Evolutionary conservation across 2,113 vertebrate species (phyloP).

Genomic region (Stigmatopora argus): DNA sequence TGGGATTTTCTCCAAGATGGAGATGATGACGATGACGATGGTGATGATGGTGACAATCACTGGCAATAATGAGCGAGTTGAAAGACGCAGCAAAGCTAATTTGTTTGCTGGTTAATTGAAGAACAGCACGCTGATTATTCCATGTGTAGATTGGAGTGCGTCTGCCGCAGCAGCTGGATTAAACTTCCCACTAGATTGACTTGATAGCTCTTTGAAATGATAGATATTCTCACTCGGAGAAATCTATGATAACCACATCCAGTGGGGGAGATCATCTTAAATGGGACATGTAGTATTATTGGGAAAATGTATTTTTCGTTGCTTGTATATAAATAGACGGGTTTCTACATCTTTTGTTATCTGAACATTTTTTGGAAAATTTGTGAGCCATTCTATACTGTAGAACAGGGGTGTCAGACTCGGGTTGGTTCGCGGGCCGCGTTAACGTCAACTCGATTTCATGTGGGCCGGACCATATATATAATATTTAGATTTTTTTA

Average conservation of each 20-base stretch:
- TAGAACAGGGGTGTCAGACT: too few relatives aligned
- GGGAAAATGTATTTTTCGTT: not conserved
- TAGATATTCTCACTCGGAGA: slow-evolving; percentile 8
- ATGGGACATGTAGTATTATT: slow-evolving; percentile 4
- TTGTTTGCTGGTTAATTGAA: slow-evolving; percentile 41
- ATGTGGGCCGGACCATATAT: too few relatives aligned
- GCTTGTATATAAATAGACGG: not conserved
- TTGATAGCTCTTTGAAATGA: slow-evolving; percentile 28
- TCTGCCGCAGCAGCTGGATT: slow-evolving; percentile 30
- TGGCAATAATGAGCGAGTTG: slow-evolving; percentile 29
- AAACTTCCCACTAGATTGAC: slow-evolving; percentile 14
- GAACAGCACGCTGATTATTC: slow-evolving; percentile 23
- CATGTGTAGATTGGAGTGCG: slow-evolving; percentile 24
- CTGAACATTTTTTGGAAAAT: too few relatives aligned
- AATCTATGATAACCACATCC: slow-evolving; percentile 11
- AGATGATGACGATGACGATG: not conserved
- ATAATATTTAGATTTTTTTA: too few relatives aligned
- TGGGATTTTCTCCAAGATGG: not conserved
- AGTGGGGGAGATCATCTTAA: slow-evolving; percentile 6
- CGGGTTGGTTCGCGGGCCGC: too few relatives aligned
- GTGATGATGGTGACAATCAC: slow-evolving; percentile 18
- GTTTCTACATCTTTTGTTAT: not conserved
- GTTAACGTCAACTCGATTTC: too few relatives aligned
- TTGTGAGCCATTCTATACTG: too few relatives aligned
- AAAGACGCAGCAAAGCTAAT: slow-evolving; percentile 37